phyloP scores from a whole-genome alignment of 2,888 invertebrate species.

The Synanthedon tipuliformis region DNA sequence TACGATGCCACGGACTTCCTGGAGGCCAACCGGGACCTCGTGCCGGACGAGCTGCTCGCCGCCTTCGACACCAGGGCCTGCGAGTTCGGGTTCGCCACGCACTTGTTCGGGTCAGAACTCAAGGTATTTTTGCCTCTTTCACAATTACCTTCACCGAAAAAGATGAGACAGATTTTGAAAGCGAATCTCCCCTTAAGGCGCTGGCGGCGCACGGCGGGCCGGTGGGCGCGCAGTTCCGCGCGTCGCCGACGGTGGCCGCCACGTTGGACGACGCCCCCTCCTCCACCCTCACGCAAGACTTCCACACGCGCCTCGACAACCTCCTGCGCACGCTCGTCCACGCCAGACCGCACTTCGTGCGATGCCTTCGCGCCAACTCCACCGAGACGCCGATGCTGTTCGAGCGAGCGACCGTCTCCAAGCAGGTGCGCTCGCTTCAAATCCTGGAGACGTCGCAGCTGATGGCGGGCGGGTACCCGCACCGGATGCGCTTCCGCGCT shows the following conservation, averaged over 20 bases:
- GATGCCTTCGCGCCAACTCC: slow-evolving; percentile 90
- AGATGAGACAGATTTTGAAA: not conserved
- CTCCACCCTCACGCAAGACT: slow-evolving; percentile 93
- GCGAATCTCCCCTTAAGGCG: slow-evolving; percentile 39
- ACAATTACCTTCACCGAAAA: not conserved
- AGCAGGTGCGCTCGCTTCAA: slow-evolving; percentile 89
- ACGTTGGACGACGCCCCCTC: slow-evolving; percentile 86
- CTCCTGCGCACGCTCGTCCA: slow-evolving; percentile 90
- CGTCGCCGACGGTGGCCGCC: slow-evolving; percentile 86
- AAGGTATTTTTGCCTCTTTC: slow-evolving; percentile 54
- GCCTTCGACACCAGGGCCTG: slow-evolving; percentile 93
- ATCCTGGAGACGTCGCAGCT: slow-evolving; percentile 95
- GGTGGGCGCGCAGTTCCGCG: slow-evolving; percentile 84
- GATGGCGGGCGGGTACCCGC: slow-evolving; percentile 95
- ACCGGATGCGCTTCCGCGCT: slow-evolving; percentile 93
- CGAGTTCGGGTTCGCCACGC: slow-evolving; percentile 96
- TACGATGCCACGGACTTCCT: slow-evolving; percentile 92
- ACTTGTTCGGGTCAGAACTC: slow-evolving; percentile 93
- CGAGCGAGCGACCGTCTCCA: slow-evolving; percentile 85
- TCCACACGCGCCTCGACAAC: slow-evolving; percentile 93
- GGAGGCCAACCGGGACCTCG: slow-evolving; percentile 91
- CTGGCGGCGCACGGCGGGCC: slow-evolving; percentile 80
- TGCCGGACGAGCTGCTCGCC: slow-evolving; percentile 91
- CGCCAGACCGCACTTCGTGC: slow-evolving; percentile 93
- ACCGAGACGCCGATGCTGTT: slow-evolving; percentile 85